Base-by-base conservation (phyloP, 2,797 vertebrate species). In the Phalloptychus januarius region DNA sequence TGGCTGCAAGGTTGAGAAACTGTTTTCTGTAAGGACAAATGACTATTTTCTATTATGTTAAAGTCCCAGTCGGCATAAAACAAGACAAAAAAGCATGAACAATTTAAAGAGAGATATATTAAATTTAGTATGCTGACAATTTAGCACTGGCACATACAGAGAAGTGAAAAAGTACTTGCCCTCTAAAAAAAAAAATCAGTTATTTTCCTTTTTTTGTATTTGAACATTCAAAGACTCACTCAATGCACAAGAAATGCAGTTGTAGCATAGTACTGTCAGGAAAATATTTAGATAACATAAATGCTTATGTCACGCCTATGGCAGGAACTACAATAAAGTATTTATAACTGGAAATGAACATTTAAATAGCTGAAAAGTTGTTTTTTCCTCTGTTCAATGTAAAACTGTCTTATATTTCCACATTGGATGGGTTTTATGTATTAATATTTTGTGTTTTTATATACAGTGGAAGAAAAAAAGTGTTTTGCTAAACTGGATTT, bases 11-110 rank as follows among this genome's bases (percentile, higher is more conserved):
- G 75, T 4, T 7, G 45, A 31, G 20, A 82, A 63, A 70, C 74
- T 46, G 46, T 11, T 67, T 78, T 83, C 44, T 78, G 7, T 5
- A 5, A 28, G 46, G 72, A 84, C 23, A 76, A 71, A 76, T 76
- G 25, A 71, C 76, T 58, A 70, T 73, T 40, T 74, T 78, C 63
- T 75, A 11, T 46, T 69, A 69, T 77, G 65, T 40, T 74, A 8
- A 48, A 70, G 4, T 54, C 2, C 50, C 40, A 23, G 78, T 76
- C 48, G 75, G 46, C 12, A 75, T 28, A 79, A 50, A 77, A 56
- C 44, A 50, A 72, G 28, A 46, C 20, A 65, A 72, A 36, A 81
- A 86, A 79, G 48, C 13, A 5, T 12, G 13, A 75, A 80, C n/a
- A 33, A 6, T 44, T 78, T 77, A 50, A 38, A 42, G 65, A 69